Conservation (phyloP, 2,113 vertebrate species). For the Grammomys dolichurus region DNA sequence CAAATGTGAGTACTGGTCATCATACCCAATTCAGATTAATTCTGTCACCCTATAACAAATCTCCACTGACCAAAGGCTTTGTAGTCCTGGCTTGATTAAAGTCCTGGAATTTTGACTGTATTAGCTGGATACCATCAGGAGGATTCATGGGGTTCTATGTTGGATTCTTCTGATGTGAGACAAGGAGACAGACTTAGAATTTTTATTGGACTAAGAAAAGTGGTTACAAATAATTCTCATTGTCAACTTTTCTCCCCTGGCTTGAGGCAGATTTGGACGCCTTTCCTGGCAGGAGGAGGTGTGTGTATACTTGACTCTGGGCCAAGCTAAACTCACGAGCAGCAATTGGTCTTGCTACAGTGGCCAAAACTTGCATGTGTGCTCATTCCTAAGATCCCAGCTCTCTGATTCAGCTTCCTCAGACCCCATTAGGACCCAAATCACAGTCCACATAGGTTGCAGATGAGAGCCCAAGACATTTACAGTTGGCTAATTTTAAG, state of each 20-base stretch:
- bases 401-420: neutral
- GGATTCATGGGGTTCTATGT: neutral
- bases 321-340: conserved; percentile 30
- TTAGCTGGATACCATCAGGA: neutral
- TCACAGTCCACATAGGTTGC: neutral
- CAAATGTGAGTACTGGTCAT: neutral
- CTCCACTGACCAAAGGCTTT: neutral
- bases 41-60: neutral
- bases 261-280: neutral
- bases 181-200: conserved; percentile 11
- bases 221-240: conserved; percentile 40
- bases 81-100: neutral
- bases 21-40: neutral
- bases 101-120: conserved; percentile 1
- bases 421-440: neutral
- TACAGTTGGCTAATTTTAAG: conserved; percentile 21
- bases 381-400: conserved; percentile 5
- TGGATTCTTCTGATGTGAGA: neutral
- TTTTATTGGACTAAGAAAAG: conserved; percentile 50
- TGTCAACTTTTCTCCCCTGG: conserved; percentile 42
- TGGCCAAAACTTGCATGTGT: neutral
- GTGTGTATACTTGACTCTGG: conserved; percentile 1
- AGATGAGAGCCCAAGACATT: neutral
- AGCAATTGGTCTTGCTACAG: neutral
- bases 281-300: conserved; percentile 2